Percentiles rank a stretch among this genome's conserved stretches.
These are phyloP conservation scores for Lagenorhynchus albirostris DNA, from an alignment of 2,113 vertebrate genomes.

Conservation along the genomic window DNA sequence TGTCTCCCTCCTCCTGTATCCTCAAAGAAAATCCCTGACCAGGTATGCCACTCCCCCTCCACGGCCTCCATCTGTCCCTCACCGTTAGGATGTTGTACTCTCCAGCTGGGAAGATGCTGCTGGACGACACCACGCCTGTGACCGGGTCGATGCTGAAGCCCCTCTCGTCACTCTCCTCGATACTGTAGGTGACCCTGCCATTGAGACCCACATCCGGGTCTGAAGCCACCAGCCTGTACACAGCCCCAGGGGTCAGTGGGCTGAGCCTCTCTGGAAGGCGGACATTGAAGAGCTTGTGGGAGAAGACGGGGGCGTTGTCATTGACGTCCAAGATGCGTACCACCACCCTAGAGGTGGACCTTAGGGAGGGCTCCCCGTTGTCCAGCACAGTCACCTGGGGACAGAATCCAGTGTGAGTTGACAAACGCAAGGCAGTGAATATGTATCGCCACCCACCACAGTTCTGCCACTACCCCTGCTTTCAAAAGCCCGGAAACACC, in stretches of 20 bases:
- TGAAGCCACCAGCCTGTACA: slow-evolving; percentile 90
- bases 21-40: background rate
- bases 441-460: background rate
- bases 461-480: background rate
- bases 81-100: slow-evolving; percentile 96
- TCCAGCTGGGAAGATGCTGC: slow-evolving; percentile 85
- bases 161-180: slow-evolving; percentile 85
- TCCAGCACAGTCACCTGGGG: slow-evolving; percentile 92
- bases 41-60: accelerated
- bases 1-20: background rate
- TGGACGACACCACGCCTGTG: slow-evolving; percentile 87
- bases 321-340: slow-evolving; percentile 91
- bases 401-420: background rate
- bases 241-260: slow-evolving; percentile 52
- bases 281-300: slow-evolving; percentile 93
- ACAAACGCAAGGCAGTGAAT: background rate
- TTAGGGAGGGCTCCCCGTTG: slow-evolving; percentile 88
- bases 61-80: slow-evolving; percentile 30
- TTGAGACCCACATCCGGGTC: slow-evolving; percentile 92
- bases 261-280: slow-evolving; percentile 84
- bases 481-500: background rate
- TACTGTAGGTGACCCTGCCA: slow-evolving; percentile 88
- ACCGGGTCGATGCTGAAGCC: slow-evolving; percentile 86
- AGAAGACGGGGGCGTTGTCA: slow-evolving; percentile 91
- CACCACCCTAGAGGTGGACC: slow-evolving; percentile 91